Conservation (phyloP, 2,888 invertebrate genomes). For the Ophioninae sp. region DNA sequence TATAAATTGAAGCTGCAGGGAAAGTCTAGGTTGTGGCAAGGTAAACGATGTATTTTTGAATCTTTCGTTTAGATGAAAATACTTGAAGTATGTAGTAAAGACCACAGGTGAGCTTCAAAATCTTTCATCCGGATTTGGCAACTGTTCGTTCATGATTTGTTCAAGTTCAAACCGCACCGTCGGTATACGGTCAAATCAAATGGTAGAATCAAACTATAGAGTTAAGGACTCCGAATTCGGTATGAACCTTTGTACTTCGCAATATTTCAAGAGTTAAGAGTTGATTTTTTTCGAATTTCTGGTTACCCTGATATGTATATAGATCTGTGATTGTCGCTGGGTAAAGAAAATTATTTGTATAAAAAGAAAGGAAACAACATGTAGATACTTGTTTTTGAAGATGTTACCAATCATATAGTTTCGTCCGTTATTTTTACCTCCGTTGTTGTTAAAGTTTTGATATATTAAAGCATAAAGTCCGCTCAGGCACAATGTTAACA, state of each 20-base stretch:
- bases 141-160: background rate
- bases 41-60: no score
- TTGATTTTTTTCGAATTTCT: background rate
- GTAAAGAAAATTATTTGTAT: slow-evolving; percentile 24
- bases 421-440: slow-evolving; percentile 10
- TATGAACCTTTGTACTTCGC: background rate
- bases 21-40: background rate
- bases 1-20: background rate
- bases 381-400: slow-evolving; percentile 43
- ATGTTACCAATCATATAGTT: slow-evolving; percentile 31
- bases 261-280: background rate
- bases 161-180: background rate
- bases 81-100: background rate
- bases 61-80: background rate
- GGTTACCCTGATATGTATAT: slow-evolving; percentile 13
- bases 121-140: background rate
- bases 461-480: slow-evolving; percentile 28
- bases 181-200: background rate
- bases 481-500: slow-evolving; percentile 20
- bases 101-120: background rate
- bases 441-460: slow-evolving; percentile 43
- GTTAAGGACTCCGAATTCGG: background rate
- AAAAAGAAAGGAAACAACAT: slow-evolving; percentile 24
- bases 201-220: background rate
- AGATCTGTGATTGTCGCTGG: slow-evolving; percentile 48